Percentiles rank a stretch among this genome's conserved stretches.
Conservation (phyloP, 2,797 vertebrate genomes). For the Halcyon badia region DNA sequence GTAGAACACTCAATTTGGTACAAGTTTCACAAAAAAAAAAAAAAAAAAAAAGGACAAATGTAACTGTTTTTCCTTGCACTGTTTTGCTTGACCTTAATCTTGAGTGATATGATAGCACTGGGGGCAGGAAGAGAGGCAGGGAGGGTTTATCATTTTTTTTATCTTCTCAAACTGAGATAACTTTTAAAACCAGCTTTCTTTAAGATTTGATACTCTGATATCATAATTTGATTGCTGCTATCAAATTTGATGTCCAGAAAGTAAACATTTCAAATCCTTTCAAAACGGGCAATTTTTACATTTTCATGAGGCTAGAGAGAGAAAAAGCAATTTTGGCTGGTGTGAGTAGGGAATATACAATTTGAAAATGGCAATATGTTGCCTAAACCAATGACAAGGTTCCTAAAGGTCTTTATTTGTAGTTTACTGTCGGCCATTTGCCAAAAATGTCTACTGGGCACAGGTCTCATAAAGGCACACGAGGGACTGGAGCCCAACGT, state of each 20-base stretch:
- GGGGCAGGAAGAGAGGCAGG: neutral
- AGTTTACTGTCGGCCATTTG: neutral
- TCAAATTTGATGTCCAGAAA: neutral
- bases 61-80: neutral
- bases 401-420: neutral
- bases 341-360: neutral
- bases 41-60: neutral
- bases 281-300: neutral
- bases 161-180: neutral
- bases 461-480: neutral
- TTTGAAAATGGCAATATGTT: neutral
- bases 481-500: neutral
- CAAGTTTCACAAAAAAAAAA: neutral
- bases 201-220: neutral
- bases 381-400: neutral
- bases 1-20: neutral
- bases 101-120: neutral
- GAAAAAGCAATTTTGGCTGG: neutral
- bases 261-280: neutral
- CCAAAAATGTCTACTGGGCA: neutral
- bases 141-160: neutral
- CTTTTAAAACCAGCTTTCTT: neutral
- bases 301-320: neutral
- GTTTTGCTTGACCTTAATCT: neutral
- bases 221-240: neutral